Evolutionary conservation across 2,113 vertebrate species (phyloP).

Genomic region (Nesoenas mayeri): DNA sequence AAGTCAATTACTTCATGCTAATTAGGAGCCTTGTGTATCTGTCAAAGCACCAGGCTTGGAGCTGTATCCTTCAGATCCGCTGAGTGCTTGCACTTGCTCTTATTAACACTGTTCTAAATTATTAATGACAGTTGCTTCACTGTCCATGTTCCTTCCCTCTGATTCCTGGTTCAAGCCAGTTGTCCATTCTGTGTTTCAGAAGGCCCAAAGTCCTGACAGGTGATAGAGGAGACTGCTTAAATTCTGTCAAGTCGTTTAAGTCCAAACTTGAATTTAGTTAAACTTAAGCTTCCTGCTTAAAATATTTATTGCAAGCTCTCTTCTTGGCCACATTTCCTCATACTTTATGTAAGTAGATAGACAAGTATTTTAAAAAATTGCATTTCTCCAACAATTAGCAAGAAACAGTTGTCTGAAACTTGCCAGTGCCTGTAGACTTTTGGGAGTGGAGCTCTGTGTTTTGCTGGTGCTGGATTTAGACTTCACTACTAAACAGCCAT

Average conservation of each 20-base stretch:
- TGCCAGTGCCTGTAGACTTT: background rate
- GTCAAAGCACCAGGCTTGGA: background rate
- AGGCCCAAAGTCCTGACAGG: background rate
- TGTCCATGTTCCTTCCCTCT: background rate
- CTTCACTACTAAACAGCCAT: background rate
- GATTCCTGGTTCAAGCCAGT: background rate
- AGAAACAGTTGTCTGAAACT: background rate
- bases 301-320: background rate
- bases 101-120: background rate
- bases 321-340: background rate
- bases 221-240: background rate
- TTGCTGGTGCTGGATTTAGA: background rate
- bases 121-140: background rate
- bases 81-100: background rate
- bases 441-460: background rate
- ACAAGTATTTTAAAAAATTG: background rate
- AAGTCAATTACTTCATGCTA: background rate
- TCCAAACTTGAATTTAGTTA: background rate
- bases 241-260: background rate
- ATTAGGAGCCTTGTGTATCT: background rate
- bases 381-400: background rate
- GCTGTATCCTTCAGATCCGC: background rate
- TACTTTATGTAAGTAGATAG: background rate
- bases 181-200: background rate
- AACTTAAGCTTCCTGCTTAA: background rate